Evolutionary conservation across 1,140 invertebrate genomes (phyloP).

Genomic region (Ylistrum balloti): DNA sequence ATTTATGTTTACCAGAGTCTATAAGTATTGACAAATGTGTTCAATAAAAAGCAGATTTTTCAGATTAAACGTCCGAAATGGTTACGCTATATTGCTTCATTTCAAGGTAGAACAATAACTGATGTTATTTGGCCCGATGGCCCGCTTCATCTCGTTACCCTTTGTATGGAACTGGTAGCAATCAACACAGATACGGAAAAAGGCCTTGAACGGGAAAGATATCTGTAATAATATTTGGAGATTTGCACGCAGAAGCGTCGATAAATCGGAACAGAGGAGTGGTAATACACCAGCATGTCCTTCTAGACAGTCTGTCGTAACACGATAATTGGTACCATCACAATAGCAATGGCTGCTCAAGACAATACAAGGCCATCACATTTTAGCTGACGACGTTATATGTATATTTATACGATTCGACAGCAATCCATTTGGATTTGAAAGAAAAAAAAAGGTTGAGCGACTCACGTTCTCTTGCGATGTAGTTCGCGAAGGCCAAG

Average conservation of each 20-base stretch:
- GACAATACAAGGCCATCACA: background rate
- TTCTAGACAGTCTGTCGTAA: background rate
- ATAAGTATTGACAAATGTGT: background rate
- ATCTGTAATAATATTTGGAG: conserved; percentile 24
- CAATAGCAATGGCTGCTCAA: background rate
- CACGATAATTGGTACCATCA: conserved; percentile 9
- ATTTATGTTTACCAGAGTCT: too few relatives aligned
- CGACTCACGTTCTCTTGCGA: background rate
- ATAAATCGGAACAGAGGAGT: background rate
- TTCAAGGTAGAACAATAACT: too few relatives aligned
- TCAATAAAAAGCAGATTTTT: too few relatives aligned
- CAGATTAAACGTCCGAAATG: too few relatives aligned
- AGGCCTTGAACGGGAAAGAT: background rate
- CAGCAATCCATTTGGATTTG: background rate
- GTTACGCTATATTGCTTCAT: background rate
- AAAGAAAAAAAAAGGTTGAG: background rate
- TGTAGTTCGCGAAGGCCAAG: too few relatives aligned
- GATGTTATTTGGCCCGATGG: too few relatives aligned
- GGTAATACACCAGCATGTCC: background rate
- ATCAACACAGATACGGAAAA: background rate
- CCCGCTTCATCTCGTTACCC: too few relatives aligned
- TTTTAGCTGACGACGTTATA: background rate
- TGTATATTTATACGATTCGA: background rate
- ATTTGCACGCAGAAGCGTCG: background rate
- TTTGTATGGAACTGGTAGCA: background rate